These are phyloP conservation scores for Hydrozoanthus tunicans DNA, from an alignment of 64 coral and sea anemone species.

Conservation along the genomic window DNA sequence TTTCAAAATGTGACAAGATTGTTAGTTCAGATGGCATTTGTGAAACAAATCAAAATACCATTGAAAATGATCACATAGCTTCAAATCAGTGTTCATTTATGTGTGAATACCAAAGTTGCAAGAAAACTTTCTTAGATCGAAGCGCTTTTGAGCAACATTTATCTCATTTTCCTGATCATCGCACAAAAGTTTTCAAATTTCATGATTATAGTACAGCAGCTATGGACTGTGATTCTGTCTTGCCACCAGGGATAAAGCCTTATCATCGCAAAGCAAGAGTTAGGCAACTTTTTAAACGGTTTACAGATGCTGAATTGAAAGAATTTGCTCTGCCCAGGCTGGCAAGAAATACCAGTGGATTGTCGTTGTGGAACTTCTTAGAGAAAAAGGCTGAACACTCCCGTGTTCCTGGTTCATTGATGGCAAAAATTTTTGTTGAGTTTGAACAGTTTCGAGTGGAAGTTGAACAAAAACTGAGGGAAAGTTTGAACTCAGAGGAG, in stretches of 20 bases:
- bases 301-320: slow-evolving; percentile 45
- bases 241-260: slow-evolving; percentile 20
- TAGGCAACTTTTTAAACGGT: slow-evolving; percentile 32
- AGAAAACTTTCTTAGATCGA: neutral
- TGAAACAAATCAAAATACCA: neutral
- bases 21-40: too few species aligned
- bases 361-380: slow-evolving; percentile 34
- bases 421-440: slow-evolving; percentile 30
- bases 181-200: slow-evolving; percentile 32
- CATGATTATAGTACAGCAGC: slow-evolving; percentile 23
- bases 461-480: slow-evolving; percentile 28
- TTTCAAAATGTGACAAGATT: too few species aligned
- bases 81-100: neutral
- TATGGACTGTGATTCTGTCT: slow-evolving; percentile 11
- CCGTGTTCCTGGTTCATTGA: slow-evolving; percentile 38
- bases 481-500: slow-evolving; percentile 8
- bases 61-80: neutral
- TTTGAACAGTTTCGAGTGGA: slow-evolving; percentile 44
- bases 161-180: slow-evolving; percentile 33
- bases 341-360: slow-evolving; percentile 4
- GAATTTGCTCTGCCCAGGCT: slow-evolving; percentile 50
- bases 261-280: slow-evolving; percentile 42
- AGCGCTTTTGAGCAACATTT: slow-evolving; percentile 1
- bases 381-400: slow-evolving; percentile 50
- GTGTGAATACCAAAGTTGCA: slow-evolving; percentile 27